Percentiles rank a stretch among this genome's conserved stretches.
These are phyloP conservation scores for Brachypalpus laphriformis DNA, from an alignment of 2,888 invertebrate genomes.

Conservation along the genomic window DNA sequence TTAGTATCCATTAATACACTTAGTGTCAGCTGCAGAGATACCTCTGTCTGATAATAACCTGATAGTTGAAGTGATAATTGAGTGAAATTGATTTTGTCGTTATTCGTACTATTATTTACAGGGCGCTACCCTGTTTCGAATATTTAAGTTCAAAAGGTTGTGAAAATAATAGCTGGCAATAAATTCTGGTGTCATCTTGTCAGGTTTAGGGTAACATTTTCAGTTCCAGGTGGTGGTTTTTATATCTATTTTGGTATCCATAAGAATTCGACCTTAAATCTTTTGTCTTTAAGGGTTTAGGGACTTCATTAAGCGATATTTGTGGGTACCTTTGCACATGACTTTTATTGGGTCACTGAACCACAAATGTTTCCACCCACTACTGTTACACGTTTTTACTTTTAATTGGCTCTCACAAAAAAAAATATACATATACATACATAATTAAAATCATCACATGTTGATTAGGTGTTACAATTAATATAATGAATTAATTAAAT, in stretches of 20 bases:
- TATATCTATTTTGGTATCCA: too few species aligned
- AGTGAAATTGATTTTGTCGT: constrained; percentile 41
- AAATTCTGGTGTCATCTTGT: neutral
- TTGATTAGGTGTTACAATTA: constrained; percentile 8
- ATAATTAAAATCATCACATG: too few species aligned
- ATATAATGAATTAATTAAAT: constrained; percentile 26
- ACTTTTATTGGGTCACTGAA: too few species aligned
- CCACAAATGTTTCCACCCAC: neutral
- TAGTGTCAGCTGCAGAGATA: constrained; percentile 56
- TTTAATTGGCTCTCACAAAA: neutral
- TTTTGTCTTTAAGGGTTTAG: too few species aligned
- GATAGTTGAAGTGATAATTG: constrained; percentile 60
- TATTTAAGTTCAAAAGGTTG: neutral
- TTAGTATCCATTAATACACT: constrained; percentile 55
- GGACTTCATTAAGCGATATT: too few species aligned
- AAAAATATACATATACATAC: too few species aligned
- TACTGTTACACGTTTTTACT: neutral
- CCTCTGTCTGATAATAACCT: constrained; percentile 8
- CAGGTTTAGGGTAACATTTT: neutral
- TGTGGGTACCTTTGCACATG: too few species aligned
- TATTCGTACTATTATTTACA: constrained; percentile 2
- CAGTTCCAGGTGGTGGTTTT: neutral
- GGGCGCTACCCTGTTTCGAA: neutral
- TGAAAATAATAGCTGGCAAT: constrained; percentile 9
- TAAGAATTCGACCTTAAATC: too few species aligned